These are phyloP conservation scores for Tenrec ecaudatus DNA, from an alignment of 2,113 vertebrate genomes.

Conservation along the genomic window DNA sequence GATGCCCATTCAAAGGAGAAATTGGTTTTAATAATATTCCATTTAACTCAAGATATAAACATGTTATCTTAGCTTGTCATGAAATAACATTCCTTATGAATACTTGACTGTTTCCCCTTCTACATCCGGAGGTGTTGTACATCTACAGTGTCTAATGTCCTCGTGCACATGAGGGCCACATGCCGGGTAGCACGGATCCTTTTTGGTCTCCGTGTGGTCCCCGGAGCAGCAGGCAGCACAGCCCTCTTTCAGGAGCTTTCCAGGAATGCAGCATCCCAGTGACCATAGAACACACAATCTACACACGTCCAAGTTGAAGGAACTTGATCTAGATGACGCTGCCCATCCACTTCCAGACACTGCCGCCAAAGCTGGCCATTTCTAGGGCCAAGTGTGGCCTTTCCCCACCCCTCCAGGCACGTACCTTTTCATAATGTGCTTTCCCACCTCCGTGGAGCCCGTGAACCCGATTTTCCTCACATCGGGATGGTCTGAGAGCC, in stretches of 20 bases:
- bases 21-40: background rate
- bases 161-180: accelerated
- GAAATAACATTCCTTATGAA: background rate
- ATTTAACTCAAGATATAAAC: background rate
- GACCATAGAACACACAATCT: background rate
- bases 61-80: background rate
- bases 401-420: background rate
- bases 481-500: constrained; percentile 91
- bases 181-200: accelerated
- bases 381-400: background rate
- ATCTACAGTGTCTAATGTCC: background rate
- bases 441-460: constrained; percentile 92
- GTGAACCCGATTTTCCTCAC: constrained; percentile 95
- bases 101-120: background rate
- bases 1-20: background rate
- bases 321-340: background rate
- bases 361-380: background rate
- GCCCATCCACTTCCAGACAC: too few species aligned
- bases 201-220: background rate
- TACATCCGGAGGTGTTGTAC: background rate
- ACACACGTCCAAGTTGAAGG: background rate
- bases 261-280: background rate
- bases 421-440: constrained; percentile 95
- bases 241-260: background rate
- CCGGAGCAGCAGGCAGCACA: background rate